Base-by-base conservation (phyloP, 2,113 vertebrate genomes). In the Pteronura brasiliensis region DNA sequence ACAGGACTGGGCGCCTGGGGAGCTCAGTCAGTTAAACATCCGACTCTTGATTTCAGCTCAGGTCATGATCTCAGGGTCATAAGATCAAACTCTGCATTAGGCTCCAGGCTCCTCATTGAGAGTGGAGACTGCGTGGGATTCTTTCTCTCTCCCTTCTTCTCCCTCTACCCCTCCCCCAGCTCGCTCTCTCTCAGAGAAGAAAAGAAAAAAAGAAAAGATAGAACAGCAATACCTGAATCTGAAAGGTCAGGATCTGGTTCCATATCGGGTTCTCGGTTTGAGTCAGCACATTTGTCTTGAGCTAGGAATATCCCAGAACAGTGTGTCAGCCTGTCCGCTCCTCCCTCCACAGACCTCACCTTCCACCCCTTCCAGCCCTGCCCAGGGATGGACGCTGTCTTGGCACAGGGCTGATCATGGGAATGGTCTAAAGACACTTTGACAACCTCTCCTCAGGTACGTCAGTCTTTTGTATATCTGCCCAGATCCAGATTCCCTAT, bases 201-300 rank as follows among this genome's bases (percentile, higher is more conserved):
- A 65, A 67, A 63, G 3, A 29, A 15, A 52, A 20, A 20, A 69
- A 34, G 18, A n/a, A 20, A 69, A 20, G 67, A 21, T 69, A 15
- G 34, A n/a, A 69, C 17, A 69, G 67, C 67, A 69, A 36, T 95
- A 99, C 99, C 99, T 98, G 95, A 69, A 98, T 88, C 1, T 71
- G 98, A 94, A 99, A 98, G 97, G 94, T 98, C 94, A 99, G 93
- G 65, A 97, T 98, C 96, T 99, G 97, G 67, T 99, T 99, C 99
- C 99, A 99, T 29, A 49, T 96, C 0, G 98, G 98, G 49, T 61
- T 98, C 71, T 96, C 97, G 0, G 67, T 90, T 25, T 88, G 29
- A n/a, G n/a, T 44, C n/a, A 90, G 80, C 14, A 96, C 29, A 0
- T 44, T 31, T 14, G 98, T 98, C 71, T 49, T 95, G 39, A 98